Evolutionary conservation across 1,140 invertebrate species (phyloP), one percentile per base, ranked within the genome.

Genomic region (Pseudachorutes palmiensis): DNA sequence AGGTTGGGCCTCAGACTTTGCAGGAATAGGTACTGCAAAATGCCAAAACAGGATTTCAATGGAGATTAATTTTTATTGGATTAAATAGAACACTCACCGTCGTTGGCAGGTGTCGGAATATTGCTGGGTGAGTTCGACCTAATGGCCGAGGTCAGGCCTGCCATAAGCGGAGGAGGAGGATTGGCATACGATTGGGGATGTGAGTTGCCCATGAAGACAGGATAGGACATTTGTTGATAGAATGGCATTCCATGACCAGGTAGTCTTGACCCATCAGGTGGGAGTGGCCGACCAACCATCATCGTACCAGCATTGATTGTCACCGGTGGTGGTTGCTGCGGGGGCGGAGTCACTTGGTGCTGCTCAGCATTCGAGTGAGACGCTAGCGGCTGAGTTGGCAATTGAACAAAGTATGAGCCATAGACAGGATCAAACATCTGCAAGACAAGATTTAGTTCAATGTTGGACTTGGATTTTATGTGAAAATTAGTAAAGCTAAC

Each of bases 91-190:
- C 9, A 5, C 51, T 55, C 24, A 55, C 51, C 51, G 5, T 55
- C 51, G 24, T 55, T 55, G 24, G 12, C 12, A 12, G 24, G 51
- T 14, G 51, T 9, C 5, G 51, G 51, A 55, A 55, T 55, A 55
- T 55, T 55, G 36, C 36, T 45, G 51, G 51, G 58, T 49, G 65
- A 61, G 29, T 22, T 31, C 24, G 65, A 33, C 41, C 55, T 24
- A 59, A 58, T 36, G 19, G 58, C 33, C 14, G 55, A 26, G 14
- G 61, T 60, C 22, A 31, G 28, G n/a, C 55, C 65, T n/a, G 30
- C 64, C 2, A 36, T 48, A 45, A 59, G 33, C 29, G 33, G 65
- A 61, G 65, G 28, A 49, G 33, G 41, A 26, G 65, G 57, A 12
- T 55, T 12, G 24, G 24, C 24, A 26, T 55, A 55, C 5, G 51